A percentile compares a stretch with the other conserved stretches of the same genome.
These are phyloP conservation scores for Oostethus manadensis DNA, from an alignment of 2,113 vertebrate genomes.

Conservation along the genomic window DNA sequence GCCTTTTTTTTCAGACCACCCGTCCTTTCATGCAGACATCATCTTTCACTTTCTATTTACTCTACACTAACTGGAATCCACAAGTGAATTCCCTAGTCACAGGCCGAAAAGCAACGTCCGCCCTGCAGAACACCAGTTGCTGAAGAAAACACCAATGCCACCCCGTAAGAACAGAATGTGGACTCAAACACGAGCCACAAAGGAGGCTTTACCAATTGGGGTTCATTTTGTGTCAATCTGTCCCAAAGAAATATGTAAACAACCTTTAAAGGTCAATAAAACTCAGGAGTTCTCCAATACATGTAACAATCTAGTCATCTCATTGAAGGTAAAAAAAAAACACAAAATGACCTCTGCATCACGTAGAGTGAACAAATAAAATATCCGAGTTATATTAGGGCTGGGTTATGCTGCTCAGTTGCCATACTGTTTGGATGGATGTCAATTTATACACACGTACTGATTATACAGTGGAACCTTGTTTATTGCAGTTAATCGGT, in stretches of 20 bases:
- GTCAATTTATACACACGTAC: no score
- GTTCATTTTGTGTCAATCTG: constrained; percentile 37
- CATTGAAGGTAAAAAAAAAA: constrained; percentile 1
- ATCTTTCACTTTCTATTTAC: constrained; percentile 15
- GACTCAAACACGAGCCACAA: constrained; percentile 41
- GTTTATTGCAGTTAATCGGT: no score
- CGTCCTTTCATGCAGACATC: constrained; percentile 9
- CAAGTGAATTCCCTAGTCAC: constrained; percentile 25
- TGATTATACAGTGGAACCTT: no score
- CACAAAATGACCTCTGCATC: neutral
- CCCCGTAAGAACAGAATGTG: constrained; percentile 39
- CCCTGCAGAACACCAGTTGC: constrained; percentile 46
- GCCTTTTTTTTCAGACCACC: constrained; percentile 19
- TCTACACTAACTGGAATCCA: constrained; percentile 18
- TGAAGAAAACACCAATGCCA: constrained; percentile 41
- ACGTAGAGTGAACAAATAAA: neutral
- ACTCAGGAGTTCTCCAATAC: constrained; percentile 22
- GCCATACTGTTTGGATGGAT: no score
- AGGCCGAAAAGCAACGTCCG: constrained; percentile 29
- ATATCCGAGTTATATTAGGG: no score
- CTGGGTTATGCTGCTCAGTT: no score
- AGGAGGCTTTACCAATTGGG: constrained; percentile 28
- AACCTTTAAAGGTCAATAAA: constrained; percentile 40
- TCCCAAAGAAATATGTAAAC: constrained; percentile 42
- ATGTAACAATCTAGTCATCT: constrained; percentile 17